phyloP scores from a whole-genome alignment of 2,113 vertebrate species.

The Hyperoodon ampullatus region DNA sequence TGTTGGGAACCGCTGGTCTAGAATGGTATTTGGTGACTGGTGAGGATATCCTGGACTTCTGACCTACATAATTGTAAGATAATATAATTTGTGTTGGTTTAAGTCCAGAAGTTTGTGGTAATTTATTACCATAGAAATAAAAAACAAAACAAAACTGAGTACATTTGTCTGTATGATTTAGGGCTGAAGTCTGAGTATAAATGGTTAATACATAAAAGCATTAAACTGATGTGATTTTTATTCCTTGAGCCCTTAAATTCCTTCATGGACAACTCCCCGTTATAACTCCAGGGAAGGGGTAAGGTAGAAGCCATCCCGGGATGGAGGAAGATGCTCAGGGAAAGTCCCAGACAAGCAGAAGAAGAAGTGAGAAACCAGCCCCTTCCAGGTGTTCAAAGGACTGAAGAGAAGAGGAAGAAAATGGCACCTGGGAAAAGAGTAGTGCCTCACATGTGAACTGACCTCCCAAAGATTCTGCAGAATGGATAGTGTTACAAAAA shows the following conservation, averaged over 20 bases:
- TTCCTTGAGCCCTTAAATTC: not conserved
- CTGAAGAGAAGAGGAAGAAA: slow-evolving; percentile 28
- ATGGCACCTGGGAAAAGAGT: not conserved
- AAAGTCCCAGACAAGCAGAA: not conserved
- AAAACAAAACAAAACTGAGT: not conserved
- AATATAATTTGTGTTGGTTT: not conserved
- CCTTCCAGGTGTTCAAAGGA: not conserved
- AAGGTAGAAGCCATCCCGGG: not conserved
- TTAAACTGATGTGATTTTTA: not conserved
- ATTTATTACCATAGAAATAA: not conserved
- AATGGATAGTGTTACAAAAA: not conserved
- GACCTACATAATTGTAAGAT: not conserved
- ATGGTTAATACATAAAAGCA: not conserved
- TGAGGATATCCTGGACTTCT: not conserved
- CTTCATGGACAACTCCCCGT: not conserved
- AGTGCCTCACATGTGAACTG: not conserved
- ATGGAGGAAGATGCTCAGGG: not conserved
- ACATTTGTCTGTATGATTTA: not conserved
- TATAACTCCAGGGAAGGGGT: not conserved
- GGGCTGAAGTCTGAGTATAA: not conserved
- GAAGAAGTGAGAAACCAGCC: not conserved
- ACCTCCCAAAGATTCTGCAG: not conserved
- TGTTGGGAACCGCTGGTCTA: not conserved
- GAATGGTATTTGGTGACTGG: not conserved
- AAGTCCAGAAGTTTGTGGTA: not conserved